These are phyloP conservation scores for Troglohyphantes excavatus DNA, from an alignment of 2,888 invertebrate genomes.

Conservation along the genomic window DNA sequence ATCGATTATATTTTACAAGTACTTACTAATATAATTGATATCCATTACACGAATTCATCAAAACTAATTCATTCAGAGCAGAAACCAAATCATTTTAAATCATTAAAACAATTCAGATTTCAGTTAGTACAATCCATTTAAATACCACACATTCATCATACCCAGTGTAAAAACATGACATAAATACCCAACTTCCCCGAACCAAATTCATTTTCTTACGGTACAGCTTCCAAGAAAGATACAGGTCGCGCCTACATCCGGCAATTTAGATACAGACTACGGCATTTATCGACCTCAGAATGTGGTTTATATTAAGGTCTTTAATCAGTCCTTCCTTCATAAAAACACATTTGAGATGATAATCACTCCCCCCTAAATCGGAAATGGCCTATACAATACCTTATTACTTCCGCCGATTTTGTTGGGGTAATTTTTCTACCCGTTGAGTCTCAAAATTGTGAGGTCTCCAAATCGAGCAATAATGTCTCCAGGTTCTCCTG, in stretches of 20 bases:
- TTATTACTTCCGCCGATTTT: slow-evolving; percentile 53
- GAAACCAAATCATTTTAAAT: no score
- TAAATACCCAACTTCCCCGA: neutral
- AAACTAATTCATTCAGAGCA: no score
- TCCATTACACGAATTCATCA: no score
- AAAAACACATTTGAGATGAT: slow-evolving; percentile 64
- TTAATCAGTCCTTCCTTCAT: slow-evolving; percentile 45
- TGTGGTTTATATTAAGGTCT: slow-evolving; percentile 47
- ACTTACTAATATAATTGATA: no score
- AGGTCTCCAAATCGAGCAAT: slow-evolving; percentile 14
- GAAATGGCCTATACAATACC: slow-evolving; percentile 58
- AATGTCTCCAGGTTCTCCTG: slow-evolving; percentile 4
- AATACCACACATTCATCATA: no score
- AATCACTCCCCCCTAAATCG: slow-evolving; percentile 37
- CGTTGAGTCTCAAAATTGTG: slow-evolving; percentile 36
- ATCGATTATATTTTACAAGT: no score
- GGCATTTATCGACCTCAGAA: neutral
- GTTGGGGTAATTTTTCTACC: slow-evolving; percentile 14
- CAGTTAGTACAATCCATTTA: no score
- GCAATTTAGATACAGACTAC: slow-evolving; percentile 33
- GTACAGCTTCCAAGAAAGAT: neutral
- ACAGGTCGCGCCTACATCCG: slow-evolving; percentile 8
- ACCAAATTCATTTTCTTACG: neutral
- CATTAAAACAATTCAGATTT: no score
- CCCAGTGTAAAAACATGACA: neutral